Evolutionary conservation across 2,113 vertebrate species (phyloP), one percentile per base, ranked within the genome.

Genomic region (Carettochelys insculpta): DNA sequence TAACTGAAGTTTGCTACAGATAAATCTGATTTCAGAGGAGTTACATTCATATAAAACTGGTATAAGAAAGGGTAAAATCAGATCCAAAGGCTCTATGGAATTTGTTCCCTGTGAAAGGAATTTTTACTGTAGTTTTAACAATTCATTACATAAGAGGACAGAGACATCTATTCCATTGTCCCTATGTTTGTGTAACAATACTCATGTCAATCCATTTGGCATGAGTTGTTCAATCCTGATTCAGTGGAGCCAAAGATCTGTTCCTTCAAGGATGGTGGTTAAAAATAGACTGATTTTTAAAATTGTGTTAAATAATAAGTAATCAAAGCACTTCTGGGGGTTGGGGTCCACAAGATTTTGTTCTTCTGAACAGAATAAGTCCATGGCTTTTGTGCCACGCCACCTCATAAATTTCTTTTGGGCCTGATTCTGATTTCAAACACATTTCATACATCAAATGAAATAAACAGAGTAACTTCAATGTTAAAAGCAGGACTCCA

Each of bases 401-500:
- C 38, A 71, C 45, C 9, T 17, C 19, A 34, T 56, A 80, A 78
- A 52, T 10, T 89, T n/a, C 11, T 75, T 45, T 38, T 75, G 43
- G 11, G 6, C 41, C 12, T 29, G 5, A 1, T 92, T 17, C 56
- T 2, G 80, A 9, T 84, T 90, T 87, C 85, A 29, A 0, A 3
- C 45, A 8, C 4, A 1, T 45, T 14, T 34, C 6, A 3, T 3
- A 0, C 0, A 52, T 13, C 11, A 14, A 71, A 80, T 14, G 14
- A 17, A 51, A n/a, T 13, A n/a, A 52, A 41, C 78, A 68, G 41
- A 77, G 88, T 78, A 19, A 83, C 25, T 29, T 31, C 17, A 68
- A 34, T 19, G n/a, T 87, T 10, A 80, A 45, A 87, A 76, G 20
- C 24, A 89, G 4, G 34, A 86, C 20, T 45, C n/a, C 0, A 0